A percentile compares a stretch with the other conserved stretches of the same genome.
Conservation (phyloP, 2,113 vertebrate genomes). For the Meleagris gallopavo region DNA sequence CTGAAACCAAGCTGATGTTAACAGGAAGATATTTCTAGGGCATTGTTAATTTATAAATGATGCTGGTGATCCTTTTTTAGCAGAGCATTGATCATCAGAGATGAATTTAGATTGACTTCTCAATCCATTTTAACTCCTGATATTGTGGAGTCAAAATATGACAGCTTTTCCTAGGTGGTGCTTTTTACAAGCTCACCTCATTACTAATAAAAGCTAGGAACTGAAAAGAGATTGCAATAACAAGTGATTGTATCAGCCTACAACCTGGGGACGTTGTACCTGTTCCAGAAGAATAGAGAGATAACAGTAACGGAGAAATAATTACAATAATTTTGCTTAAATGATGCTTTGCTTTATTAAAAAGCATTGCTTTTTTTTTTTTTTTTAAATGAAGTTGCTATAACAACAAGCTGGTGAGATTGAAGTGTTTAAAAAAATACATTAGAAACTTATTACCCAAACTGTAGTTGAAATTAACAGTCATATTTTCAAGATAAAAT, state of each 20-base stretch:
- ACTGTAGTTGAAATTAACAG: not conserved
- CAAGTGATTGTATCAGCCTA: not conserved
- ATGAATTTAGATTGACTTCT: not conserved
- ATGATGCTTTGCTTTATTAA: not conserved
- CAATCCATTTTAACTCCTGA: not conserved
- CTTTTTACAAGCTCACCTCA: not conserved
- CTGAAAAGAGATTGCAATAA: not conserved
- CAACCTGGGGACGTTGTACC: not conserved
- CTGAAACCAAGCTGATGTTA: not conserved
- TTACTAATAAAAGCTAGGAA: not conserved
- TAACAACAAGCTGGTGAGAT: not conserved
- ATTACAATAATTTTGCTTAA: not conserved
- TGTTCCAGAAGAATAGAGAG: not conserved
- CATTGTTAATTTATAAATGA: not conserved
- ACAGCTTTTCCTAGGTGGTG: not conserved
- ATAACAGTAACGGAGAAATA: not conserved
- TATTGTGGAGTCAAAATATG: not conserved
- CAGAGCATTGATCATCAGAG: not conserved
- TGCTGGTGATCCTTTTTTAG: not conserved
- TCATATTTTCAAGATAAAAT: not conserved
- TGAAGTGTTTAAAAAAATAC: not conserved
- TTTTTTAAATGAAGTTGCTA: not conserved
- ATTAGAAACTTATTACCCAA: not conserved
- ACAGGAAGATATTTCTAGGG: not conserved
- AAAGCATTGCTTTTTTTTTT: not conserved